Evolutionary conservation across 2,797 vertebrate species (phyloP).

Genomic region (Xiphorhynchus erythropygius): DNA sequence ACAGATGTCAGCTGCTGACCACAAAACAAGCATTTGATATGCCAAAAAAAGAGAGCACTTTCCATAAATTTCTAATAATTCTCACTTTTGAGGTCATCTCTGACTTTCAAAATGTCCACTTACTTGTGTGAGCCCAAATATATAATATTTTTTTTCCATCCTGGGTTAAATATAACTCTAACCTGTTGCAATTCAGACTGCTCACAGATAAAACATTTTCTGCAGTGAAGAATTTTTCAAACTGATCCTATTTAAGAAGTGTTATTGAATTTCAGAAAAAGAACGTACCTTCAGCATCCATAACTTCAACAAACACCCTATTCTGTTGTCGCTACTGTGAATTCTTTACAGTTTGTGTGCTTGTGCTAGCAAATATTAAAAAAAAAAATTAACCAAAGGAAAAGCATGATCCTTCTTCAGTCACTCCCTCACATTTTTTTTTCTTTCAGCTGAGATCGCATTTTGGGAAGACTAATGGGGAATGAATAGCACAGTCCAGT

Average conservation of each 20-base stretch:
- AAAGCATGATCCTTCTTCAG: neutral
- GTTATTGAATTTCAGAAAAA: neutral
- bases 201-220: neutral
- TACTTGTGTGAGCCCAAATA: neutral
- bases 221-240: slow-evolving; percentile 1
- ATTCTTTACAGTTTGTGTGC: neutral
- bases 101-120: neutral
- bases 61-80: neutral
- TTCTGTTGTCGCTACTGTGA: neutral
- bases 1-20: slow-evolving; percentile 17
- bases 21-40: neutral
- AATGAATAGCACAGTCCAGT: neutral
- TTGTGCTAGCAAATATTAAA: neutral
- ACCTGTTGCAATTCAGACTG: neutral
- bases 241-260: neutral
- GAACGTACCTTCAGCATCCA: neutral
- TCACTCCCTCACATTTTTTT: neutral
- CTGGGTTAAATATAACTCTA: neutral
- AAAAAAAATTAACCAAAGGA: neutral
- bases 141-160: neutral
- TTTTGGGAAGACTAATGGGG: neutral
- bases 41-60: neutral
- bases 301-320: neutral
- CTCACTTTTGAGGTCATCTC: neutral
- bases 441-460: neutral